Evolutionary conservation across 2,113 vertebrate genomes (phyloP).

Genomic region (Dipodomys merriami): DNA sequence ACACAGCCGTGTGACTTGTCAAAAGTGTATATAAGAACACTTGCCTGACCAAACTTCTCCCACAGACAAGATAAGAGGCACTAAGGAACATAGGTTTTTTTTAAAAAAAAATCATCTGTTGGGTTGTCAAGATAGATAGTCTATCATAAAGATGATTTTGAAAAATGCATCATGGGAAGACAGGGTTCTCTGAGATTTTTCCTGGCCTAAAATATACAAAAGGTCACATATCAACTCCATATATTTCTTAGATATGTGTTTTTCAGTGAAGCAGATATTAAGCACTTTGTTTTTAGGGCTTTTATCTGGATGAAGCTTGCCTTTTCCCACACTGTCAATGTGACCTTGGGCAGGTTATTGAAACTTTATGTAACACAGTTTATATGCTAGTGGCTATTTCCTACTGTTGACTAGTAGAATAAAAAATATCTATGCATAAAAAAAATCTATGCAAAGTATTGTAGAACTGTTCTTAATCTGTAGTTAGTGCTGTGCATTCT

Average conservation of each 20-base stretch:
- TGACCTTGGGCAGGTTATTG: background rate
- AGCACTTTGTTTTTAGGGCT: background rate
- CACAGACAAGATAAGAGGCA: background rate
- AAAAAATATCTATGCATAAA: background rate
- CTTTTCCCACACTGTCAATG: background rate
- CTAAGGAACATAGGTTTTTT: background rate
- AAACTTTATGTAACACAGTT: background rate
- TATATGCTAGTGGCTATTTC: background rate
- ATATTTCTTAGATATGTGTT: background rate
- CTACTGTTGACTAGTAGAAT: background rate
- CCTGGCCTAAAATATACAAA: background rate
- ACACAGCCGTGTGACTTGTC: background rate
- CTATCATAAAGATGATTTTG: background rate
- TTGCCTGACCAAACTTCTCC: background rate
- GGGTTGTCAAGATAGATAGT: background rate
- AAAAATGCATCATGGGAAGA: background rate
- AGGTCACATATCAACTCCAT: slow-evolving; percentile 21
- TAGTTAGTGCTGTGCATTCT: background rate
- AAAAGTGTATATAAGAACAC: background rate
- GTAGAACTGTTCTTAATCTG: background rate
- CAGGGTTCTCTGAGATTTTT: slow-evolving; percentile 25
- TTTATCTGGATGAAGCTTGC: slow-evolving; percentile 46
- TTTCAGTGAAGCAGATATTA: slow-evolving; percentile 19
- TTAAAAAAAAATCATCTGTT: background rate
- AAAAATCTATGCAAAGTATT: background rate